These are phyloP conservation scores for Stenoptilia bipunctidactyla DNA, from an alignment of 2,888 invertebrate species.

Conservation along the genomic window DNA sequence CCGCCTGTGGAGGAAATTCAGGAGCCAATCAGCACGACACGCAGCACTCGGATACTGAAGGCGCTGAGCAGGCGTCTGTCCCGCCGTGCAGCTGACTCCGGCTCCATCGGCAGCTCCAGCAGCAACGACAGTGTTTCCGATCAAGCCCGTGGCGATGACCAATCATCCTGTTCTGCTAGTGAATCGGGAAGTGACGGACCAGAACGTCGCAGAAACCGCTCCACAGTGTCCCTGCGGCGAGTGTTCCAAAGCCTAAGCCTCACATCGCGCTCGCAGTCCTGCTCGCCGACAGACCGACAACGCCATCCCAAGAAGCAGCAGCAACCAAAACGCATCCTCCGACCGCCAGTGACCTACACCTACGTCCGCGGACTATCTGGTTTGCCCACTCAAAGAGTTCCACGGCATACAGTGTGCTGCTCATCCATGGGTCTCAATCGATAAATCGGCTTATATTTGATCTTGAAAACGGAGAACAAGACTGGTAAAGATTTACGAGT, in stretches of 20 bases:
- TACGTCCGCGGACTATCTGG: conserved; percentile 87
- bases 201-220: conserved; percentile 59
- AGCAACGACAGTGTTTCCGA: conserved; percentile 57
- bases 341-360: conserved; percentile 83
- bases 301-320: conserved; percentile 69
- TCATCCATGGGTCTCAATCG: conserved; percentile 47
- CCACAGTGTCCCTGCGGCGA: conserved; percentile 77
- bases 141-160: conserved; percentile 43
- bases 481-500: conserved; percentile 52
- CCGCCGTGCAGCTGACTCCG: conserved; percentile 53
- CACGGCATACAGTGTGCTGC: conserved; percentile 63
- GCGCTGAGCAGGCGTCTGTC: conserved; percentile 75
- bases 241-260: conserved; percentile 79
- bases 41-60: conserved; percentile 75
- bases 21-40: conserved; percentile 66
- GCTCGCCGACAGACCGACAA: conserved; percentile 62
- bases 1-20: conserved; percentile 65
- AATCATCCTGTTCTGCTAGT: conserved; percentile 70
- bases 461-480: conserved; percentile 34
- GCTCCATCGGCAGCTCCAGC: conserved; percentile 55
- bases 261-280: conserved; percentile 74
- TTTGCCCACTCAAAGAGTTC: conserved; percentile 84
- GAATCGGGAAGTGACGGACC: conserved; percentile 76
- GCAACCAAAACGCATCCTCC: conserved; percentile 80
- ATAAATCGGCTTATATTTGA: conserved; percentile 25